Base-by-base conservation (phyloP, 2,888 invertebrate genomes). In the Dasypolia templi region DNA sequence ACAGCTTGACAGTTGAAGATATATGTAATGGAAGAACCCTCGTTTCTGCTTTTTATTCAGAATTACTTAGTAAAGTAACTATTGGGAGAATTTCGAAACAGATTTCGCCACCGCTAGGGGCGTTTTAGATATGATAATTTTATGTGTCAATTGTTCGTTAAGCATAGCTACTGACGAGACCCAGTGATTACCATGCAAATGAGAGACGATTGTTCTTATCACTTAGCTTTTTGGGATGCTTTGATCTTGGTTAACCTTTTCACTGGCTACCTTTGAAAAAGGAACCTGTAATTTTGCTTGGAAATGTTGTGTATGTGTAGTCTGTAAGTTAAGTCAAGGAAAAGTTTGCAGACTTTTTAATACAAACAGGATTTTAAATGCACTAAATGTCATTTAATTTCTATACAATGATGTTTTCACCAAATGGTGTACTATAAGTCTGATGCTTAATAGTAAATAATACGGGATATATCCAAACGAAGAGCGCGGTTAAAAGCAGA, bases 111-210 rank as follows among this genome's bases (percentile, higher is more conserved):
- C 22, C 32, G 12, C 53, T 55, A 17, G 59, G 44, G 56, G 39
- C 53, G 42, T 49, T 62, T 67, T 44, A 42, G 4, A 51, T 22
- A 26, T 49, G 12, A 49, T 64, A 70, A 75, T 75, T n/a, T 84
- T 68, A 65, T 35, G 71, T 65, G 61, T 56, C 84, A 84, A 81
- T 81, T 75, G 29, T 55, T 42, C 46, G 35, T 14, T 69, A 26
- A 46, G 62, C 63, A 39, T 35, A 58, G 58, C 44, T 39, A 22
- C 61, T 79, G 73, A 83, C 58, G 51, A 56, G 51, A 32, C 46
- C 26, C 46, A 39, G 71, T 71, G 39, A 81, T 81, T 81, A 75
- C 49, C n/a, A 81, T 81, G 84, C 61, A 81, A 81, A 81, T 81
- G 63, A 73, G 80, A 68, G 7, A 55, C 70, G 59, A 44, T 58